Percentiles rank a stretch among this genome's conserved stretches.
Conservation (phyloP, 1,140 invertebrate species). For the Helicoverpa zea region DNA sequence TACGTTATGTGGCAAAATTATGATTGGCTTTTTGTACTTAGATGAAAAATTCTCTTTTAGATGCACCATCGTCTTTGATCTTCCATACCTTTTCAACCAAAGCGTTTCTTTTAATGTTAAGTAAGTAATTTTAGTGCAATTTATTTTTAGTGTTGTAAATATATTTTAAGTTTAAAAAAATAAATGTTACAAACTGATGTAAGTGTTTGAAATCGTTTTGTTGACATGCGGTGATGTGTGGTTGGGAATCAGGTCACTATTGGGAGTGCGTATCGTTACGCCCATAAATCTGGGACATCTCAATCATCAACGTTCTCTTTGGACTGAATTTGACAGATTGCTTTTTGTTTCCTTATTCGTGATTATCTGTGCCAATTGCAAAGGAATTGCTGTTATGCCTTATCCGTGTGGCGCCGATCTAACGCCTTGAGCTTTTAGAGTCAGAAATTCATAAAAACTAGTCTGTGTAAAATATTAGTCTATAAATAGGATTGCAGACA, state of each 20-base stretch:
- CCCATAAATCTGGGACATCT: conserved; percentile 21
- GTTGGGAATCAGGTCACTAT: conserved; percentile 24
- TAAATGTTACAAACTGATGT: conserved; percentile 3
- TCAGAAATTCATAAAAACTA: neutral
- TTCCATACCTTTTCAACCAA: conserved; percentile 43
- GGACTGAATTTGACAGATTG: conserved; percentile 21
- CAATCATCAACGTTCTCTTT: conserved; percentile 22
- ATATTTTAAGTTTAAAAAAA: conserved; percentile 38
- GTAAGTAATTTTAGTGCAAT: neutral
- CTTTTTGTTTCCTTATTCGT: conserved; percentile 12
- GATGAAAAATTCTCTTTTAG: conserved; percentile 53
- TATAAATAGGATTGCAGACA: neutral
- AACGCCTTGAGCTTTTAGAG: neutral
- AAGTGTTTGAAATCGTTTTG: neutral
- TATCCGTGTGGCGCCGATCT: neutral
- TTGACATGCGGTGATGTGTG: neutral
- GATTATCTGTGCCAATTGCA: conserved; percentile 20
- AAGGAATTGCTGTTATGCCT: conserved; percentile 21
- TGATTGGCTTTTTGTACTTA: conserved; percentile 71
- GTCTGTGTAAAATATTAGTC: neutral
- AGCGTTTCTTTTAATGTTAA: conserved; percentile 26
- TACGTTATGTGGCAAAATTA: conserved; percentile 43
- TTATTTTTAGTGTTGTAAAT: conserved; percentile 37
- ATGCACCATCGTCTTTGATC: conserved; percentile 29
- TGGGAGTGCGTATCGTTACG: neutral